Base-by-base conservation (phyloP, 1,140 invertebrate species). In the Vollenhovia emeryi region DNA sequence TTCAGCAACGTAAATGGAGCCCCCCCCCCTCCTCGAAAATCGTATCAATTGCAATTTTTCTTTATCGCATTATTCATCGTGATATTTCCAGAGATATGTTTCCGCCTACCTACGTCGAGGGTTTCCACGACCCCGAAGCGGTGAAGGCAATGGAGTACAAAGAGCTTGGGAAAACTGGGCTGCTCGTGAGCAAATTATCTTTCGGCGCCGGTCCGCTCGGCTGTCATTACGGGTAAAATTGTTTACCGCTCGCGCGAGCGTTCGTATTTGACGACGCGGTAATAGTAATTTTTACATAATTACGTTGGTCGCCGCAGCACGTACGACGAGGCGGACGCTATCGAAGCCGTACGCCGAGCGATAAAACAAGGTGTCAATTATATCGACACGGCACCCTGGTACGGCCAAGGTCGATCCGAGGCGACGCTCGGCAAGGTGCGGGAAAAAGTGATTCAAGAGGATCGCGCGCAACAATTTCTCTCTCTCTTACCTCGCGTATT, bases 351-450 rank as follows among this genome's bases (percentile, higher is more conserved):
- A 50, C 95, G 96, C 57, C 94, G 96, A 87, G 97, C 97, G 5
- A 93, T 99, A 21, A 97, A 96, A 92, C 95, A 94, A 45, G 98
- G 98, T 2, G 96, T 99, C 24, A 99, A 99, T 95, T 98, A 98
- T 87, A 97, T 99, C 69, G 98, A 99, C 92, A 99, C 98, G 0
- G 97, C 97, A 2, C 98, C 98, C 0, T 99, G 97, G 96, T 99
- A 99, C 93, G 98, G 98, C 0, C 98, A 98, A 95, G 98, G 98
- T 6, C 96, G 95, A 55, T 97, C 97, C 0, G 98, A 99, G 95
- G 95, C 95, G 87, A 94, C 97, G 36, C 94, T 99, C 11, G 99
- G 98, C 86, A 97, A 98, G 95, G 98, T 98, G 98, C 98, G 95
- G n/a, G 87, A 86, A 86, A 64, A 83, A 68, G 45, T 78, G 45